These are phyloP conservation scores for Agonopterix subpropinquella DNA, from an alignment of 2,888 invertebrate species.

Conservation along the genomic window DNA sequence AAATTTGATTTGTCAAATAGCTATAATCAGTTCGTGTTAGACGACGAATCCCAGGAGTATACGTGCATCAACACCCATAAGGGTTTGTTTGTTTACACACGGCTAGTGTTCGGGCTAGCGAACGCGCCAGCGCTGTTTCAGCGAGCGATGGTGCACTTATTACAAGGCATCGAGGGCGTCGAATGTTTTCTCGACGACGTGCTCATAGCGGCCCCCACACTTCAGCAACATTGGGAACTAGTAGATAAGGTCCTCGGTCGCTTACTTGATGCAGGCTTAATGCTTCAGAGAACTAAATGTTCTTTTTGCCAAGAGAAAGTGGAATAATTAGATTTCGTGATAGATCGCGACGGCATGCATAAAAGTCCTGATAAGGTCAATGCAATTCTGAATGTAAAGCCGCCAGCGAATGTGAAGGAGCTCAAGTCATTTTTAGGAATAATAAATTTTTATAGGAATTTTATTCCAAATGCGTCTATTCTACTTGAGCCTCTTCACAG, in stretches of 20 bases:
- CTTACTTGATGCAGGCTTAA: background rate
- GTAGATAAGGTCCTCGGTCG: background rate
- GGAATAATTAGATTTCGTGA: background rate
- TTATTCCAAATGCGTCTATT: background rate
- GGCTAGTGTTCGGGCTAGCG: constrained; percentile 5
- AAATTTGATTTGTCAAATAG: constrained; percentile 5
- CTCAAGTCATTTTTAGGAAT: constrained; percentile 1
- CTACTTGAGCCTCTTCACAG: background rate
- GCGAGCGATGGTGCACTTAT: background rate
- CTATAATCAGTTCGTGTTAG: background rate
- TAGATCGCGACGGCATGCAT: background rate
- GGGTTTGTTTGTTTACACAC: constrained; percentile 2
- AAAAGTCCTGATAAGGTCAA: background rate
- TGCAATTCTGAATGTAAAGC: background rate
- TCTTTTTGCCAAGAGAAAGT: background rate
- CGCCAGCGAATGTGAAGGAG: background rate
- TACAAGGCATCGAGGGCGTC: background rate
- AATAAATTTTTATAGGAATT: no score
- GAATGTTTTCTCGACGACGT: background rate
- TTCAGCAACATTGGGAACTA: background rate
- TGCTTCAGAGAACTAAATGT: background rate
- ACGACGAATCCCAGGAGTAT: background rate
- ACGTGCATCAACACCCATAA: constrained; percentile 7
- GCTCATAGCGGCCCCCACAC: background rate
- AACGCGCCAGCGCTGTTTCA: constrained; percentile 7